Evolutionary conservation across 2,113 vertebrate species (phyloP), one percentile per base, ranked within the genome.

Genomic region (Engystomops pustulosus): DNA sequence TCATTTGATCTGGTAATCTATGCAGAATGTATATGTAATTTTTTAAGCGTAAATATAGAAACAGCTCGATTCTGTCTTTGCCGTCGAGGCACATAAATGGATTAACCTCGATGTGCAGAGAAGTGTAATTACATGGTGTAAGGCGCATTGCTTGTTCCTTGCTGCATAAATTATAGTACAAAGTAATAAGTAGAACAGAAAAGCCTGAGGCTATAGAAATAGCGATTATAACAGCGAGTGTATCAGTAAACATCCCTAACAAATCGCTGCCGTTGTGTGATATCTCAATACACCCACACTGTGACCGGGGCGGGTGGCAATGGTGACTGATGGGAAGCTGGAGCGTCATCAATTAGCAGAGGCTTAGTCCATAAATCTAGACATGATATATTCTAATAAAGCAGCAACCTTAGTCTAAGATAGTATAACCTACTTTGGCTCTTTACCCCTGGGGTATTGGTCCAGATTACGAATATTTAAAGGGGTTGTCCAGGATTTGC

Each of bases 121-220:
- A 23, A 38, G 30, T 20, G 12, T 60, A 41, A 78, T 58, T 36
- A 78, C 20, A 23, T 8, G 75, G 20, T 60, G 55, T 18, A 23
- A 23, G 23, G 51, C 32, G 11, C 1, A 1, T 4, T 11, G 51
- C 51, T 44, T 79, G 36, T 18, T 67, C 30, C 58, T 47, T 12
- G 60, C 78, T 49, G 78, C 45, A 68, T 67, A 27, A 68, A 80
- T 68, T 80, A 68, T 62, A 80, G 41, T 49, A 18, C n/a, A 36
- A 77, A 77, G 55, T 34, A 77, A 77, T 18, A n/a, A 53, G 3
- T 10, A 41, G 18, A 14, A 14, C 18, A 17, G 9, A 36, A 41
- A 49, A 20, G 78, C 78, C 41, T 6, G 3, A n/a, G 41, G 78
- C 60, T n/a, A 47, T n/a, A 34, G 62, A 62, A 67, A 67, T 49